Base-by-base conservation (phyloP, 2,888 invertebrate genomes). In the Xylota segnis region DNA sequence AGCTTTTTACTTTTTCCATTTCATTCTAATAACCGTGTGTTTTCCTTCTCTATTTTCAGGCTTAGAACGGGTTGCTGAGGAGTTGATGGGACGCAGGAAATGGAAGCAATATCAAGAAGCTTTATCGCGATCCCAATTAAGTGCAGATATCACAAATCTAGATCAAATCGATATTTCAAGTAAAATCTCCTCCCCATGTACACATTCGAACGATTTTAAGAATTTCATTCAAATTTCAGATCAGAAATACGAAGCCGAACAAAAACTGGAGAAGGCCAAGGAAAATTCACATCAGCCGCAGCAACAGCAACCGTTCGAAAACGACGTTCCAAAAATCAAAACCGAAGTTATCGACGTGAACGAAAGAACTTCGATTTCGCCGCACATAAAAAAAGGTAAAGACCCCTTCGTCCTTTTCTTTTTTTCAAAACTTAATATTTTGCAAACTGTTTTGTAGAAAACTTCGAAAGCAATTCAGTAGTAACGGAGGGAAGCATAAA, bases 81-180 rank as follows among this genome's bases (percentile, higher is more conserved):
- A 97, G 96, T 96, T 97, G 95, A 97, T 97, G 97, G 97, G 97
- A 95, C 96, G 96, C 94, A 96, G 97, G 96, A 97, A 96, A 97
- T 97, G 97, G 97, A 96, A 96, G 95, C 95, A 96, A 94, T 97
- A 96, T 93, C 97, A 97, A 95, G 96, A 97, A 94, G 93, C 94
- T 90, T 93, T 94, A 93, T 93, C 93, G 92, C 92, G 93, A 92
- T 93, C 93, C 92, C 93, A 92, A 87, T 89, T 89, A 88, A 90
- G 89, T 90, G 89, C 89, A 89, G 90, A 89, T 83, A 87, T 87
- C 81, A 75, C 83, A 83, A 88, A 84, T 83, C 52, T 75, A 84
- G 84, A 86, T 83, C 87, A 88, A 86, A 65, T 72, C 87, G 88
- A 88, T 81, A 81, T 81, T 71, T 66, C 79, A 84, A 87, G 88